Percentiles rank a stretch among this genome's conserved stretches.
Conservation (phyloP, 1,140 invertebrate species). For the Bradynema listronoti region DNA sequence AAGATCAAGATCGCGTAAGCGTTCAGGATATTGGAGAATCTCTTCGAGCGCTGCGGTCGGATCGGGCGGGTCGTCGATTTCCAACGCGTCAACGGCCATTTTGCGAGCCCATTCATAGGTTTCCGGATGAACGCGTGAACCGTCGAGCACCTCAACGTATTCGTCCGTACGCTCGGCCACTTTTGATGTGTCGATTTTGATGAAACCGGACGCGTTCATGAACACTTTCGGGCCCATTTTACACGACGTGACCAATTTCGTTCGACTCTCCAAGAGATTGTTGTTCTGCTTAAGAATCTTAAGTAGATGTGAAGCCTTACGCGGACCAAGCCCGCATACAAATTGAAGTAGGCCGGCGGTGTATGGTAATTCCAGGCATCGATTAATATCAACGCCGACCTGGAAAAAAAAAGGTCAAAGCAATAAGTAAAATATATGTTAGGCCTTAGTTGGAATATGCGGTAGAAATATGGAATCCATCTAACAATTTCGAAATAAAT, state of each 20-base stretch:
- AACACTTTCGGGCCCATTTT: slow-evolving; percentile 91
- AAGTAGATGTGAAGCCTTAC: slow-evolving; percentile 82
- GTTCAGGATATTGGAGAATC: slow-evolving; percentile 79
- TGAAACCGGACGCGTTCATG: slow-evolving; percentile 97
- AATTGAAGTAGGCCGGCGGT: slow-evolving; percentile 80
- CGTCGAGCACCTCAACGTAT: slow-evolving; percentile 72
- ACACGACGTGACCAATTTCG: slow-evolving; percentile 84
- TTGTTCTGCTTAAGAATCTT: slow-evolving; percentile 61
- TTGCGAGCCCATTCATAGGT: slow-evolving; percentile 95
- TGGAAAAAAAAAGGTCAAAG: slow-evolving; percentile 62
- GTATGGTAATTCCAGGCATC: slow-evolving; percentile 77
- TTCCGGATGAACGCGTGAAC: slow-evolving; percentile 94
- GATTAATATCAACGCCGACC: slow-evolving; percentile 95
- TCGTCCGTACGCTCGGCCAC: slow-evolving; percentile 32
- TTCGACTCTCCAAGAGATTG: slow-evolving; percentile 62
- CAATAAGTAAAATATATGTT: too few species aligned
- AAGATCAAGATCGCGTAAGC: slow-evolving; percentile 89
- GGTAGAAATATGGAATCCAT: too few species aligned
- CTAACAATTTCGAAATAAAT: too few species aligned
- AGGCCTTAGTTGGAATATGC: too few species aligned
- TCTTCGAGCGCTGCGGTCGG: slow-evolving; percentile 91
- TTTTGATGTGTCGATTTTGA: slow-evolving; percentile 87
- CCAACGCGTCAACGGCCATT: slow-evolving; percentile 97
- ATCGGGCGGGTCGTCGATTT: slow-evolving; percentile 90
- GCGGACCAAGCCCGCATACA: slow-evolving; percentile 87